Percentiles rank a stretch among this genome's conserved stretches.
phyloP scores from a whole-genome alignment of 2,113 vertebrate species.

The Salvator merianae region DNA sequence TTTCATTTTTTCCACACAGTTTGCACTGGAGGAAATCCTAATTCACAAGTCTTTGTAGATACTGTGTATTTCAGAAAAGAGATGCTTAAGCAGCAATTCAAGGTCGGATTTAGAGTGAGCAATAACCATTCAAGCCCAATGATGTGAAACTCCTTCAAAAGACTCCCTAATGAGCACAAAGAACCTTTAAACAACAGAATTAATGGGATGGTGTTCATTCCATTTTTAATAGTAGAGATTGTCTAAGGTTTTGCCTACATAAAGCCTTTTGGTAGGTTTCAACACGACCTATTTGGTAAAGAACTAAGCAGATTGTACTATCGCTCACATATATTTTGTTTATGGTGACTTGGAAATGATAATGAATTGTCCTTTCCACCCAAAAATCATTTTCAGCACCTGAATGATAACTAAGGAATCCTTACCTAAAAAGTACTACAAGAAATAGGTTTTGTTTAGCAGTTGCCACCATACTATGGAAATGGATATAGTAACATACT shows the following conservation, averaged over 20 bases:
- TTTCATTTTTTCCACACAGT: background rate
- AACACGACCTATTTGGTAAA: background rate
- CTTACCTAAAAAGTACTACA: background rate
- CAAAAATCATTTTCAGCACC: too few relatives aligned
- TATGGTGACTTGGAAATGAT: background rate
- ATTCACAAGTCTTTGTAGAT: background rate
- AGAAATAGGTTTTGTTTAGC: background rate
- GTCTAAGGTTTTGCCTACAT: constrained; percentile 6
- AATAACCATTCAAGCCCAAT: background rate
- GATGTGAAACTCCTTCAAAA: constrained; percentile 7
- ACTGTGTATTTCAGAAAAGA: constrained; percentile 20
- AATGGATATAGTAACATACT: background rate
- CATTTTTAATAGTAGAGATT: background rate
- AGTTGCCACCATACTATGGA: background rate
- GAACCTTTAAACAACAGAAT: constrained; percentile 17
- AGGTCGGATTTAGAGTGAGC: constrained; percentile 17
- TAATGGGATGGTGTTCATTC: constrained; percentile 18
- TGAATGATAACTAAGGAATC: background rate
- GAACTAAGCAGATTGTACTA: background rate
- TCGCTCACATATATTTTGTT: background rate
- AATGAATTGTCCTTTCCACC: background rate
- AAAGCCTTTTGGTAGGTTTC: background rate
- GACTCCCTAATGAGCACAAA: background rate
- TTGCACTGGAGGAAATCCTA: background rate
- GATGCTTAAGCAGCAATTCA: constrained; percentile 31